Base-by-base conservation (phyloP, 2,797 vertebrate species). In the Spinus olivaceus region DNA sequence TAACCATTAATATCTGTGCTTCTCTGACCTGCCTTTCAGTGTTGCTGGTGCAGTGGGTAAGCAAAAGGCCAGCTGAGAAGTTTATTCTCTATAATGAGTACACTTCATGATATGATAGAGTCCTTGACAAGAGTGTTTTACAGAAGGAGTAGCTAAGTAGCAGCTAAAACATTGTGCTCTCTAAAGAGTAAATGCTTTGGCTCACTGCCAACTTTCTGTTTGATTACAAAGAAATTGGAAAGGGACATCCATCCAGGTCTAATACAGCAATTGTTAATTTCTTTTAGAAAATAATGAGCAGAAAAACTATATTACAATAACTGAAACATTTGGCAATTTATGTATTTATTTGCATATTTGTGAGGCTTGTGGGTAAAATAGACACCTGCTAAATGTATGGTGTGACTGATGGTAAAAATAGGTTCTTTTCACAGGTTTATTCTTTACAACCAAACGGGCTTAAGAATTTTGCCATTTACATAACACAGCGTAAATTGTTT, bases 401-500 rank as follows among this genome's bases (percentile, higher is more conserved):
- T 84, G 64, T 95, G 54, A 65, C 92, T 94, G 93, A 84, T 80
- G 93, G 90, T 93, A 91, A 92, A 96, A 95, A 94, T 70, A 81
- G 80, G 81, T 91, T 94, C 85, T 96, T 94, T 95, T 88, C 90
- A 81, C 96, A 89, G 94, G 83, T 96, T 96, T 86, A 49, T 39
- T 95, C 95, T 96, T 95, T 95, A 88, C 65, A 92, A 94, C 42
- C 30, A 92, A 95, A 76, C 44, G 51, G 47, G 44, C 72, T 96
- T 90, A 87, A 95, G 95, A 95, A 92, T 90, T 83, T 93, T 89
- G 30, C 77, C 57, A 73, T 97, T 96, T 92, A 86, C 94, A 84
- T 96, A 95, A 93, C 87, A 83, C 88, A 86, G 91, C 63, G 50
- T 91, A 92, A 97, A 96, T 86, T 86, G 91, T 95, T 97, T 97